Evolutionary conservation across 2,888 invertebrate genomes (phyloP), one percentile per base, ranked within the genome.

Genomic region (Ommatoiulus sabulosus): DNA sequence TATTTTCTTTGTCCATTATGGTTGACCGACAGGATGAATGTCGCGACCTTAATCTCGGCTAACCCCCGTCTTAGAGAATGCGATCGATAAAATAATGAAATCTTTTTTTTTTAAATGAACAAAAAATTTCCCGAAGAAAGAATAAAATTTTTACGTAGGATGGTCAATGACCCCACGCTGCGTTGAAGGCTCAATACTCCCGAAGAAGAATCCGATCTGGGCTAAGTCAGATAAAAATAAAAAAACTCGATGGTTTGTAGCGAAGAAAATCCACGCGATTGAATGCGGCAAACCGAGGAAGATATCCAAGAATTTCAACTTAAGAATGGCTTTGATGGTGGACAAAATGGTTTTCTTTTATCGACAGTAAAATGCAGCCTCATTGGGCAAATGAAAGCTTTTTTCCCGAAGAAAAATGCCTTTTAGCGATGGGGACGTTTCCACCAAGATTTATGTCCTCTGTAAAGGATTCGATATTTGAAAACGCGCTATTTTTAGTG

Each of bases 351-450:
- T 80, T 80, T 35, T 80, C 35, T 80, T 80, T 80, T 80, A 80
- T 80, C 80, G 80, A 80, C 80, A 80, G 80, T 80, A 80, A 80
- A 80, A 80, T 80, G 35, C 80, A 80, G 80, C 80, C 80, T 80
- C 80, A 80, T 80, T 80, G 80, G 80, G 15, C 35, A 80, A 80
- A 80, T 80, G 80, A 80, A 80, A 80, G 80, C 80, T 80, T 80
- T 80, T 80, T 80, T 24, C 12, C 35, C 8, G 52, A 52, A 80
- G 12, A 17, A 72, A 72, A 35, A 80, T 35, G 7, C 80, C 80
- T 80, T 80, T 80, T 80, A 80, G 80, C 35, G 80, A 80, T 80
- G 24, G 80, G 80, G 24, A 35, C 24, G 20, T 35, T 24, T 80
- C 20, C 12, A 5, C 4, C 2, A 80, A 80, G 80, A 80, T 80